Percentiles rank a stretch among this genome's conserved stretches.
Evolutionary conservation across 92 coral and sea anemone species (phyloP).

Genomic region (Bergia puertoricense): DNA sequence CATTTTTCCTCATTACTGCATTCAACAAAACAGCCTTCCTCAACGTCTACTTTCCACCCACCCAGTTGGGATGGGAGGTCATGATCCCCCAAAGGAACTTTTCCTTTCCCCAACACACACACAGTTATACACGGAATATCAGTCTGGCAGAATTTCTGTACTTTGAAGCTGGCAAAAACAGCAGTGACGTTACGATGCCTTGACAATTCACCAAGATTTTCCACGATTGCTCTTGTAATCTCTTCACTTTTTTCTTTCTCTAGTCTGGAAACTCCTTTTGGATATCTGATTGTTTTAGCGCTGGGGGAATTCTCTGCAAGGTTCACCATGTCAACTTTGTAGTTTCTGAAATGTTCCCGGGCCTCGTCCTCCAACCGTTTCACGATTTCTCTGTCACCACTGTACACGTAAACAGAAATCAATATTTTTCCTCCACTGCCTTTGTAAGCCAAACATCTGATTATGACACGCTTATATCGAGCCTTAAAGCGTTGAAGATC

Average conservation of each 20-base stretch:
- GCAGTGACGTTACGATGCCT: conserved; percentile 21
- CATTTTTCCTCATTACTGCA: too few relatives aligned
- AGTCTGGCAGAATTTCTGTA: conserved; percentile 22
- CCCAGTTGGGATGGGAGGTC: too few relatives aligned
- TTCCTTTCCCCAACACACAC: too few relatives aligned
- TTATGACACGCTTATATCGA: too few relatives aligned
- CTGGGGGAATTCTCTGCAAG: neutral
- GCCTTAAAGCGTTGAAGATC: too few relatives aligned
- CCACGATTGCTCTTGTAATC: neutral
- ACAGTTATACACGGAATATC: neutral
- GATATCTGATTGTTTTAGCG: neutral
- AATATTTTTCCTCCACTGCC: neutral
- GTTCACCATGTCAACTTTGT: too few relatives aligned
- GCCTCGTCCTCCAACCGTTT: neutral
- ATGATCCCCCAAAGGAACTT: too few relatives aligned
- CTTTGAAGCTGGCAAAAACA: conserved; percentile 33
- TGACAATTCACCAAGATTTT: neutral
- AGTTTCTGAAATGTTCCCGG: neutral
- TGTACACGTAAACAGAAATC: neutral
- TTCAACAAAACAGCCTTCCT: too few relatives aligned
- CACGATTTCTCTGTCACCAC: neutral
- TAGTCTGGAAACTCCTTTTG: neutral
- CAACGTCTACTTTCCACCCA: too few relatives aligned
- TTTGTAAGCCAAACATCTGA: neutral
- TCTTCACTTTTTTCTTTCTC: neutral